phyloP scores from a whole-genome alignment of 2,113 vertebrate genomes.

The Periophthalmus modestus region DNA sequence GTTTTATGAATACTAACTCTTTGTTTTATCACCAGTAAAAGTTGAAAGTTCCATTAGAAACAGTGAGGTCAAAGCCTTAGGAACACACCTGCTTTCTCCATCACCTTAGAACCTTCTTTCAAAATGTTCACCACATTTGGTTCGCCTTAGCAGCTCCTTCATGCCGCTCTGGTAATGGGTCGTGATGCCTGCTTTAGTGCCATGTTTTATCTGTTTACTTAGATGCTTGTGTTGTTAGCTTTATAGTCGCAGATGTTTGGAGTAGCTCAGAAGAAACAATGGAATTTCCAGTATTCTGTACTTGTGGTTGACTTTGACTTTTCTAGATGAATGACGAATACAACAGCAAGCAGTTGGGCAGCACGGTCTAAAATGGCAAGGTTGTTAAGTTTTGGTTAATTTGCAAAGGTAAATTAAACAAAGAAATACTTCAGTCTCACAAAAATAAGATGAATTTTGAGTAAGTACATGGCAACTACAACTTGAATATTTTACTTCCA shows the following conservation, averaged over 20 bases:
- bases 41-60: conserved; percentile 6
- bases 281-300: neutral
- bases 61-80: conserved; percentile 1
- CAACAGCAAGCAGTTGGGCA: too few species aligned
- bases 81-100: conserved; percentile 40
- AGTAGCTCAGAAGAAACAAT: neutral
- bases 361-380: too few species aligned
- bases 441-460: too few species aligned
- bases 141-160: conserved; percentile 8
- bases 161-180: conserved; percentile 11
- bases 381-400: too few species aligned
- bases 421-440: too few species aligned
- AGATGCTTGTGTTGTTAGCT: neutral
- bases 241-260: neutral
- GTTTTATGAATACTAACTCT: neutral
- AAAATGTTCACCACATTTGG: conserved; percentile 9
- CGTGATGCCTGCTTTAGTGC: neutral
- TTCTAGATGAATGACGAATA: neutral
- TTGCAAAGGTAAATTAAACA: too few species aligned
- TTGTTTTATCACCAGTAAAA: neutral
- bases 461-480: too few species aligned
- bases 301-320: neutral
- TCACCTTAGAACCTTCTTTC: conserved; percentile 12
- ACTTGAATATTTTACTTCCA: too few species aligned
- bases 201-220: neutral